Base-by-base conservation (phyloP, 1,140 invertebrate species). In the Megathymus violae region DNA sequence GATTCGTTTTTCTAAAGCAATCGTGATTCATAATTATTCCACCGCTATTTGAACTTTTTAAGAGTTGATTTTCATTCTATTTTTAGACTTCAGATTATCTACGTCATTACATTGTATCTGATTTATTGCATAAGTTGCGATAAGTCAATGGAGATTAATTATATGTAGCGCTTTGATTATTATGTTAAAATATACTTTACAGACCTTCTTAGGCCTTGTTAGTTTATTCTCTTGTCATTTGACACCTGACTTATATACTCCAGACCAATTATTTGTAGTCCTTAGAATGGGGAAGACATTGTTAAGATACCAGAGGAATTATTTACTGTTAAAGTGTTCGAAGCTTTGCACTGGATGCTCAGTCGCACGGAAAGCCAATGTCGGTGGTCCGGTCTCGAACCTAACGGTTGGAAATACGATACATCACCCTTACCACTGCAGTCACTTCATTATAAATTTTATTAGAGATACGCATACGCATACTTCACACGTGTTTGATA, bases 331-430 rank as follows among this genome's bases (percentile, higher is more conserved):
- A 40, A 52, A 51, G 25, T 58, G 15, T 15, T 15, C 14, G 27
- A 22, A 58, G 27, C 54, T 58, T 46, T 58, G 54, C 68, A 50
- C 64, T 66, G 59, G 15, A 56, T 66, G 43, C 11, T 48, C 60
- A 64, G 36, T 63, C 43, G 47, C 16, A 52, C 36, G 68, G 68
- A 70, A 69, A 70, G 47, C 60, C 60, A 59, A 63, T 51, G 59
- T 43, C 63, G 58, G 67, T 64, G 60, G 62, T 65, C 68, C 61
- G 46, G 60, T 62, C 47, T 47, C 60, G 62, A 52, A 62, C 44
- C 48, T 70, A 71, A 71, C 69, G 69, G 69, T 67, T 40, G 31
- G 69, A 59, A 71, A 71, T 41, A 52, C 22, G 69, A 71, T 62
- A 71, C 48, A 13, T 1, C 14, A 40, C 27, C 52, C 54, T 27